A percentile compares a stretch with the other conserved stretches of the same genome.
Evolutionary conservation across 2,888 invertebrate species (phyloP).

Genomic region (Eristalis intricaria): DNA sequence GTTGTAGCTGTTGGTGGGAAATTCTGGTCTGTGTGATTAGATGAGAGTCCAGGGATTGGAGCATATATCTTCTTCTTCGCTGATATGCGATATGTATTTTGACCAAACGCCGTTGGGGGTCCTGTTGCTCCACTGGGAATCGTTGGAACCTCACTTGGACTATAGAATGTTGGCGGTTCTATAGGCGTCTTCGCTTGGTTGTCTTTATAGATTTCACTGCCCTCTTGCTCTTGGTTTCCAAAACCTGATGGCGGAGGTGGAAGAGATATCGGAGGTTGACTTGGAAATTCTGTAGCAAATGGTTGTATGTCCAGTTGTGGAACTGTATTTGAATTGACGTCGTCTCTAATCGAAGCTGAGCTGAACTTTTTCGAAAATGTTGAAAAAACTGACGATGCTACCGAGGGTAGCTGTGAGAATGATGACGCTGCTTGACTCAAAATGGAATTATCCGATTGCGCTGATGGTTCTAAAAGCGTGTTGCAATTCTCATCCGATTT

Average conservation of each 20-base stretch:
- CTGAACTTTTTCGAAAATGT: constrained; percentile 82
- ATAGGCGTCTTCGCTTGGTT: constrained; percentile 37
- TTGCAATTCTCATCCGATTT: constrained; percentile 75
- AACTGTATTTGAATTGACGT: constrained; percentile 69
- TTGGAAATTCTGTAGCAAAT: constrained; percentile 73
- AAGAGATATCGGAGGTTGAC: constrained; percentile 39
- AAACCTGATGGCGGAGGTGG: constrained; percentile 37
- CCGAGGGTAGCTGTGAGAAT: constrained; percentile 83
- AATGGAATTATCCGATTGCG: constrained; percentile 75
- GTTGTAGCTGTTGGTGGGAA: constrained; percentile 7
- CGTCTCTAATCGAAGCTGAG: constrained; percentile 73
- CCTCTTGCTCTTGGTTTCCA: constrained; percentile 19
- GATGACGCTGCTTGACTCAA: constrained; percentile 79
- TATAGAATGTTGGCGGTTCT: constrained; percentile 79
- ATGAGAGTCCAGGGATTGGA: constrained; percentile 87
- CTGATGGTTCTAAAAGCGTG: constrained; percentile 75
- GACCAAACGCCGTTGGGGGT: constrained; percentile 69
- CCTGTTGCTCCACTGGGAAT: constrained; percentile 24
- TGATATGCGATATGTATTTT: constrained; percentile 85
- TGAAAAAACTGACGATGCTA: constrained; percentile 85
- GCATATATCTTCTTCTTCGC: constrained; percentile 89
- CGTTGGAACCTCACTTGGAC: constrained; percentile 77
- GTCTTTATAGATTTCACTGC: constrained; percentile 20
- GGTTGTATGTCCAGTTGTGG: constrained; percentile 78
- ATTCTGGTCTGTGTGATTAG: constrained; percentile 45